Base-by-base conservation (phyloP, 2,888 invertebrate genomes). In the Pharmacophagus antenor region DNA sequence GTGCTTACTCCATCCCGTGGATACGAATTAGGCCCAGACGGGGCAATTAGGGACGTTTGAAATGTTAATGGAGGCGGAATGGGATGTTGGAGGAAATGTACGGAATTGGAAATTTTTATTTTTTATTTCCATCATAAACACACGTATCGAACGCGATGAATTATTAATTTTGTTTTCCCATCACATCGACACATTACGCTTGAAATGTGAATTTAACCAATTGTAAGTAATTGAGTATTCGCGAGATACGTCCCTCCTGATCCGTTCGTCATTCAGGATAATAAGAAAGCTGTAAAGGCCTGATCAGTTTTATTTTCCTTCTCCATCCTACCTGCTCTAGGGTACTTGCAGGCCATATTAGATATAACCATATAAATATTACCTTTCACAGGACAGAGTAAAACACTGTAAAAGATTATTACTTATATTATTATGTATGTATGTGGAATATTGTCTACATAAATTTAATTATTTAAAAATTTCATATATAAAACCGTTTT, bases 31-130 rank as follows among this genome's bases (percentile, higher is more conserved):
- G 41, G 21, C 41, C 42, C 42, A 53, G 48, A 48, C 48, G 42
- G 23, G 48, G 25, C 48, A 58, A 58, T 58, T 58, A 58, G 58
- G 41, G n/a, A 41, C 22, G 48, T 48, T 47, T 48, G 48, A 27
- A 53, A 51, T 46, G 41, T 27, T 58, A 42, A 53, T 53, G 48
- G 37, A n/a, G 37, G 37, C 1, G n/a, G 37, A 6, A 15, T 2
- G 37, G 37, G 37, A 5, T 4, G 37, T 8, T 4, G 37, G n/a
- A 4, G n/a, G 3, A n/a, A 37, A 37, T 15, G 37, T 37, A 37
- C 37, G 37, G n/a, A 37, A 27, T n/a, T n/a, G 15, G n/a, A 5
- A 37, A n/a, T 37, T 37, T 37, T 31, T 37, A n/a, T 37, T 37
- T 37, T 31, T 37, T 37, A 12, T 31, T 7, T 15, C 8, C n/a